Evolutionary conservation across 2,888 invertebrate species (phyloP).

Genomic region (Nycteola revayana): DNA sequence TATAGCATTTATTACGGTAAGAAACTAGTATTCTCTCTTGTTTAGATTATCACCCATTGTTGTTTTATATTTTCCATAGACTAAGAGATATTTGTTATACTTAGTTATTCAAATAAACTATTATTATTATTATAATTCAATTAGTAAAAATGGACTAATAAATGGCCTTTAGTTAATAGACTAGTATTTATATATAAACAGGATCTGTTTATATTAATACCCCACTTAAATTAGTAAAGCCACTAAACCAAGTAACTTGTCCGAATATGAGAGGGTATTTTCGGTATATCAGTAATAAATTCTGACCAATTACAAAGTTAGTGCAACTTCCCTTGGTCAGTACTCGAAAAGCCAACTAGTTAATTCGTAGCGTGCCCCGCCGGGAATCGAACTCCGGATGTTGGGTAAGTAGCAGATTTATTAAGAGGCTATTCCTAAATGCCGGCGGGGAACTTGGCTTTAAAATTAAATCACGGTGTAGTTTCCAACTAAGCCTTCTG

Average conservation of each 20-base stretch:
- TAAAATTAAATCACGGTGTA: conserved; percentile 75
- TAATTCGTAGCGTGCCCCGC: conserved; percentile 62
- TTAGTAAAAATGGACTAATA: too few relatives aligned
- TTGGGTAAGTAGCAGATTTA: conserved; percentile 72
- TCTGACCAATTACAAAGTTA: conserved; percentile 55
- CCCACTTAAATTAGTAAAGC: conserved; percentile 23
- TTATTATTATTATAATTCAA: too few relatives aligned
- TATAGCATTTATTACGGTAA: too few relatives aligned
- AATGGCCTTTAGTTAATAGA: too few relatives aligned
- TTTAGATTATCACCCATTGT: too few relatives aligned
- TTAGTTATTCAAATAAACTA: too few relatives aligned
- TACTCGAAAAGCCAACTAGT: conserved; percentile 57
- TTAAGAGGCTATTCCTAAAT: conserved; percentile 70
- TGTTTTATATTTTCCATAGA: too few relatives aligned
- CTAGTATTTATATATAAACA: too few relatives aligned
- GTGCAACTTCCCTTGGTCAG: conserved; percentile 60
- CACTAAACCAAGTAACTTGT: conserved; percentile 9
- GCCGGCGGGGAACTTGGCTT: conserved; percentile 53
- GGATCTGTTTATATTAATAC: too few relatives aligned
- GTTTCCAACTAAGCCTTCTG: conserved; percentile 63
- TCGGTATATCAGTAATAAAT: conserved; percentile 49
- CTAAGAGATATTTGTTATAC: too few relatives aligned
- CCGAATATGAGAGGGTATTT: conserved; percentile 32
- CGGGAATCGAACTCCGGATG: conserved; percentile 72
- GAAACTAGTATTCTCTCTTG: too few relatives aligned